Percentiles rank a stretch among this genome's conserved stretches.
Conservation (phyloP, 1,140 invertebrate species). For the Eufriesea mexicana region DNA sequence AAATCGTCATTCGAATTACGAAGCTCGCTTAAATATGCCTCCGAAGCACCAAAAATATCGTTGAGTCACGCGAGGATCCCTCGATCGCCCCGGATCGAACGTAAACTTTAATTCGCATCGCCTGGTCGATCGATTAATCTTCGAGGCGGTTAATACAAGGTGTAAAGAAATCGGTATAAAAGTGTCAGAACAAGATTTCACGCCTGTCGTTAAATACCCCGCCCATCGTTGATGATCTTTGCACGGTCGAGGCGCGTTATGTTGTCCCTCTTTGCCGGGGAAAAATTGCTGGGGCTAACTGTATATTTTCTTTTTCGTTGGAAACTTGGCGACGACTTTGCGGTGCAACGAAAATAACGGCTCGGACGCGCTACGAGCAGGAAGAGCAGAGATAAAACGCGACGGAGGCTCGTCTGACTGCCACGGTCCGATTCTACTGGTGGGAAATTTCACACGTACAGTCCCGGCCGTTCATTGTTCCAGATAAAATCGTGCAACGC, state of each 20-base stretch:
- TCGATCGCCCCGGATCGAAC: not conserved
- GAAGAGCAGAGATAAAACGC: constrained; percentile 6
- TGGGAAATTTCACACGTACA: constrained; percentile 23
- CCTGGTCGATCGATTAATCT: not conserved
- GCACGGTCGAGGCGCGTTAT: not conserved
- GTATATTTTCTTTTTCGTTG: not conserved
- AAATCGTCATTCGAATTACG: not conserved
- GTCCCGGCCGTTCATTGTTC: not conserved
- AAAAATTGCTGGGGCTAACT: not conserved
- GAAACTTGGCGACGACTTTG: constrained; percentile 18
- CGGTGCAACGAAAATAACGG: constrained; percentile 28
- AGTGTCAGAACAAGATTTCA: not conserved
- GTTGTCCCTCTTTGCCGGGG: not conserved
- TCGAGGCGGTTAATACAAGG: no score
- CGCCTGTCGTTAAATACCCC: no score
- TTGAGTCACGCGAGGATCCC: no score
- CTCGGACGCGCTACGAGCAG: no score
- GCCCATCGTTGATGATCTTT: not conserved
- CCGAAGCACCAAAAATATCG: not conserved
- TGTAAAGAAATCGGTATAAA: no score
- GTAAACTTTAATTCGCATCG: not conserved
- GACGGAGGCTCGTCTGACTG: constrained; percentile 17
- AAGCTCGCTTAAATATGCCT: not conserved
- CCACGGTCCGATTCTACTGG: constrained; percentile 13
- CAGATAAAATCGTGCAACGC: not conserved